Conservation (phyloP, 1,140 invertebrate genomes). For the Marisa cornuarietis region DNA sequence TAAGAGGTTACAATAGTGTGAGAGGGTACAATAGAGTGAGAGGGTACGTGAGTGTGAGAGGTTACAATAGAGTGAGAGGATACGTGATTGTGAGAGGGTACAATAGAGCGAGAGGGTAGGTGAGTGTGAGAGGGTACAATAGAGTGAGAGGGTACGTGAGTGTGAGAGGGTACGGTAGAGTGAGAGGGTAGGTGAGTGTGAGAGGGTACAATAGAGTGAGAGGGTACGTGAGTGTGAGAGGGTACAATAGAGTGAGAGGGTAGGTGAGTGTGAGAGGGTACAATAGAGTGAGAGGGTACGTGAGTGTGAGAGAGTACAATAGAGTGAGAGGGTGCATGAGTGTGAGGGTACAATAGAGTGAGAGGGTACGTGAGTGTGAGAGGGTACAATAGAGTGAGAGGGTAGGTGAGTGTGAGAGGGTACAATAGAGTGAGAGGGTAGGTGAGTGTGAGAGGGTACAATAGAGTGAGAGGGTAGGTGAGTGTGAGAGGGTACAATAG, state of each 20-base stretch:
- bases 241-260: neutral
- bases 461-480: conserved; percentile 23
- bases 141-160: neutral
- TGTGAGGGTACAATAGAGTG: neutral
- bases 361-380: neutral
- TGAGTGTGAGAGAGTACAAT: neutral
- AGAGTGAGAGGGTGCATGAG: neutral
- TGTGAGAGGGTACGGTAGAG: neutral
- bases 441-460: conserved; percentile 4
- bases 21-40: neutral
- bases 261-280: neutral
- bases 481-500: neutral
- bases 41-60: neutral
- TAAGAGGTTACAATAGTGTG: conserved; percentile 5
- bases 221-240: neutral
- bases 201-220: neutral
- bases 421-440: no score
- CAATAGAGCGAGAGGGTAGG: neutral
- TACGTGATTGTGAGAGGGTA: neutral
- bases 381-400: no score
- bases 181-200: neutral
- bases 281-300: neutral
- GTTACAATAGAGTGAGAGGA: neutral
- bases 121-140: neutral
- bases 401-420: neutral